Evolutionary conservation across 30 jellyfish, hydroid and myxozoan genomes (phyloP).

Genomic region (Chrysaora quinquecirrha): DNA sequence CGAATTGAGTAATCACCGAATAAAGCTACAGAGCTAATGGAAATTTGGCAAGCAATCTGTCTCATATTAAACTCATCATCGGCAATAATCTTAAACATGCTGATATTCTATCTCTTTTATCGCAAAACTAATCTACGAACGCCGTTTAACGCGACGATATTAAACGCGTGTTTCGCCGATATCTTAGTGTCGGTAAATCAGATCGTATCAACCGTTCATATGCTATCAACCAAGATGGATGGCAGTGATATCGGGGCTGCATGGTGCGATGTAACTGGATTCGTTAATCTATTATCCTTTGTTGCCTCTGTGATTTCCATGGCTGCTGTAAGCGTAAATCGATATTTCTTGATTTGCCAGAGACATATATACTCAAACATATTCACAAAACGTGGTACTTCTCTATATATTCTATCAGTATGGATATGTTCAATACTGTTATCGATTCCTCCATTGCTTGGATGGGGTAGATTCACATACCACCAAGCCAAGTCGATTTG

Average conservation of each 20-base stretch:
- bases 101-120: slow-evolving; percentile 40
- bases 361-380: slow-evolving; percentile 25
- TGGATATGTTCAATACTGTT: slow-evolving; percentile 52
- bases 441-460: slow-evolving; percentile 65
- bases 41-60: slow-evolving; percentile 15
- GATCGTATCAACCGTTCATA: not conserved
- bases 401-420: slow-evolving; percentile 23
- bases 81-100: slow-evolving; percentile 29
- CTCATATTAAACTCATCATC: slow-evolving; percentile 32
- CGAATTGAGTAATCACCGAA: too few relatives aligned
- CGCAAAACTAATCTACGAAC: slow-evolving; percentile 46
- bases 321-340: slow-evolving; percentile 70
- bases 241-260: not conserved
- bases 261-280: slow-evolving; percentile 69
- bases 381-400: slow-evolving; percentile 45
- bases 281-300: slow-evolving; percentile 54
- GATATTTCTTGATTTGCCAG: slow-evolving; percentile 59
- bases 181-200: slow-evolving; percentile 58
- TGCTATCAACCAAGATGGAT: not conserved
- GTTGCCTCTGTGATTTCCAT: slow-evolving; percentile 77
- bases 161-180: slow-evolving; percentile 65
- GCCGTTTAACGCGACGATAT: slow-evolving; percentile 55
- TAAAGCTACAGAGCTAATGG: too few relatives aligned
- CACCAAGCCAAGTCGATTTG: slow-evolving; percentile 60
- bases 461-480: slow-evolving; percentile 66